A percentile compares a stretch with the other conserved stretches of the same genome.
Evolutionary conservation across 2,797 vertebrate species (phyloP).

Genomic region (Sebastes variabilis): DNA sequence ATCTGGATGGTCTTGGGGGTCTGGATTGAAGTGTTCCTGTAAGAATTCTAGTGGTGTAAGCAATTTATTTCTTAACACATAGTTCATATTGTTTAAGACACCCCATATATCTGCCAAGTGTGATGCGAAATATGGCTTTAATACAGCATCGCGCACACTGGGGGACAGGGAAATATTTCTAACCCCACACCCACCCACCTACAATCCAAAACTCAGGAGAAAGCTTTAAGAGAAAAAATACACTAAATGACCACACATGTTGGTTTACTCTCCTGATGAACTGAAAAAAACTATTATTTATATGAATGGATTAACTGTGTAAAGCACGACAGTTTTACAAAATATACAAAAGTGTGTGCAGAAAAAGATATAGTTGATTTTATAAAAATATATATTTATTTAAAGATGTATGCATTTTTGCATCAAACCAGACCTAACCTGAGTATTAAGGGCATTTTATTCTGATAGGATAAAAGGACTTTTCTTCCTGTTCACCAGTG

Average conservation of each 20-base stretch:
- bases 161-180: conserved; percentile 81
- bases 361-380: not conserved
- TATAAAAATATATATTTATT: not conserved
- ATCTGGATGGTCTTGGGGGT: conserved; percentile 80
- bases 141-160: conserved; percentile 81
- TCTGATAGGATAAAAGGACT: not conserved
- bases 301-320: not conserved
- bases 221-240: conserved; percentile 43
- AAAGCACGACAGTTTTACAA: no score
- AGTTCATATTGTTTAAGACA: conserved; percentile 89
- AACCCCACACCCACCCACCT: conserved; percentile 29
- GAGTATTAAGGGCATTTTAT: not conserved
- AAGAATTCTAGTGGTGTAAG: conserved; percentile 86
- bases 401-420: not conserved
- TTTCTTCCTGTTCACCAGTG: not conserved
- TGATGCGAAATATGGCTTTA: conserved; percentile 87
- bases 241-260: conserved; percentile 43
- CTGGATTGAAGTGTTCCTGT: conserved; percentile 86
- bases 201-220: conserved; percentile 56
- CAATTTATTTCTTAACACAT: conserved; percentile 89
- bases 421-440: not conserved
- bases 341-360: not conserved
- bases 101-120: conserved; percentile 84
- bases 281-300: not conserved
- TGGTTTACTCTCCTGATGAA: not conserved